These are phyloP conservation scores for Tenebrosternarchus preto DNA, from an alignment of 2,113 vertebrate genomes.

Conservation along the genomic window DNA sequence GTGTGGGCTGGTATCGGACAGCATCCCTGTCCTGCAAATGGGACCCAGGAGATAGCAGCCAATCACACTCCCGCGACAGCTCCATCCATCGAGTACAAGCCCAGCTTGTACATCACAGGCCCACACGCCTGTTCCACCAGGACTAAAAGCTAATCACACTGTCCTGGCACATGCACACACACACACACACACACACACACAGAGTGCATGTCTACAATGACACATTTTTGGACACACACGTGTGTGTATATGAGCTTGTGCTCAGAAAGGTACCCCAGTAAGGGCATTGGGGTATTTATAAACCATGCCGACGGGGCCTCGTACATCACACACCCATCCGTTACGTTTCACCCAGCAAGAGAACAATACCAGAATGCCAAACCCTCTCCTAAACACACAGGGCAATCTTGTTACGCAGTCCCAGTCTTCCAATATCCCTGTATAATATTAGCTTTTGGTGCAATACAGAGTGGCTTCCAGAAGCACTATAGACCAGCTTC, in stretches of 20 bases:
- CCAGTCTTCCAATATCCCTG: conserved; percentile 15
- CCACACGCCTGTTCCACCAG: conserved; percentile 13
- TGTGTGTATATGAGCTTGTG: too few species aligned
- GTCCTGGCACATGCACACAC: conserved; percentile 40
- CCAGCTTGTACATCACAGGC: conserved; percentile 26
- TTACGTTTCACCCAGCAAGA: conserved; percentile 17
- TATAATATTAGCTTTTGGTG: conserved; percentile 41
- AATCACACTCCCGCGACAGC: conserved; percentile 41
- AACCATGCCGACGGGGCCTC: background rate
- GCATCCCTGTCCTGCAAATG: conserved; percentile 24
- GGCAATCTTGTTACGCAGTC: conserved; percentile 35
- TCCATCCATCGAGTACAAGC: conserved; percentile 43
- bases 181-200: conserved; percentile 44
- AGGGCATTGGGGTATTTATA: background rate
- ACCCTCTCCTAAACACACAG: background rate
- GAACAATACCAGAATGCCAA: conserved; percentile 19
- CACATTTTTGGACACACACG: conserved; percentile 8
- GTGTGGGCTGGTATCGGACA: conserved; percentile 26
- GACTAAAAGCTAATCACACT: conserved; percentile 38
- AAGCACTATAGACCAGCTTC: conserved; percentile 46
- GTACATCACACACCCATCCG: conserved; percentile 18
- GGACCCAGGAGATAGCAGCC: conserved; percentile 45
- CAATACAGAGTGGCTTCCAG: conserved; percentile 40
- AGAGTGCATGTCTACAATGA: conserved; percentile 32
- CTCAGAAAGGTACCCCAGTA: background rate